phyloP scores from a whole-genome alignment of 2,797 vertebrate genomes.

The Pseudomugil tenellus region DNA sequence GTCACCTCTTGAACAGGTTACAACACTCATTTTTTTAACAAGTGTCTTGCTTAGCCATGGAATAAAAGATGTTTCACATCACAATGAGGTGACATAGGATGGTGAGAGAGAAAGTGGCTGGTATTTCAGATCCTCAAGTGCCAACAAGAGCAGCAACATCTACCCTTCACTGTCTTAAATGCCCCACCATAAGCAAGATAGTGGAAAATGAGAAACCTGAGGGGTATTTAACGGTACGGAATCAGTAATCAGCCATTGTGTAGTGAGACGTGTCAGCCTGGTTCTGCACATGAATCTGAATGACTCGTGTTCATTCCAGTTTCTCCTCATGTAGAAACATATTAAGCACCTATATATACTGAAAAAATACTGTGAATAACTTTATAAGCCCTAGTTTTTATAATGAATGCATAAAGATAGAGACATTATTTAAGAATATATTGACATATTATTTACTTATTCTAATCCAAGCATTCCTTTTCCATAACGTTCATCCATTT shows the following conservation, averaged over 20 bases:
- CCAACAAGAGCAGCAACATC: slow-evolving; percentile 71
- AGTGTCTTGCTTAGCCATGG: slow-evolving; percentile 73
- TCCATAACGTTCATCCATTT: slow-evolving; percentile 65
- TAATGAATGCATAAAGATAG: slow-evolving; percentile 62
- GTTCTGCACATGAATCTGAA: slow-evolving; percentile 64
- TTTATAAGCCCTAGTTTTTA: slow-evolving; percentile 79
- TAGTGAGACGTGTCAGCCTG: slow-evolving; percentile 42
- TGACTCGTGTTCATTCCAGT: slow-evolving; percentile 77
- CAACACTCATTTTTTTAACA: slow-evolving; percentile 62
- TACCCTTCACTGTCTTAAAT: slow-evolving; percentile 54
- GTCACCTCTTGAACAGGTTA: slow-evolving; percentile 72
- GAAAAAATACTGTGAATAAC: slow-evolving; percentile 85
- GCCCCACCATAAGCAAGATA: slow-evolving; percentile 35
- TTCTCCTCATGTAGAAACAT: slow-evolving; percentile 75
- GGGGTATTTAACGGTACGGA: slow-evolving; percentile 39
- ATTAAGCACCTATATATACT: slow-evolving; percentile 76
- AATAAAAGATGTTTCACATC: slow-evolving; percentile 58
- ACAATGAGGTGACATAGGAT: slow-evolving; percentile 64
- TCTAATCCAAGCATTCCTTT: slow-evolving; percentile 69
- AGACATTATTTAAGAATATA: slow-evolving; percentile 65
- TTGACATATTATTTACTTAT: slow-evolving; percentile 53
- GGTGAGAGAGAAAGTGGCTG: slow-evolving; percentile 69
- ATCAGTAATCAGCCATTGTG: slow-evolving; percentile 49
- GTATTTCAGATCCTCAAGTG: slow-evolving; percentile 77
- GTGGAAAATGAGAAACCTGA: slow-evolving; percentile 41